These are phyloP conservation scores for Dinocampus coccinellae DNA, from an alignment of 2,888 invertebrate species.

Conservation along the genomic window DNA sequence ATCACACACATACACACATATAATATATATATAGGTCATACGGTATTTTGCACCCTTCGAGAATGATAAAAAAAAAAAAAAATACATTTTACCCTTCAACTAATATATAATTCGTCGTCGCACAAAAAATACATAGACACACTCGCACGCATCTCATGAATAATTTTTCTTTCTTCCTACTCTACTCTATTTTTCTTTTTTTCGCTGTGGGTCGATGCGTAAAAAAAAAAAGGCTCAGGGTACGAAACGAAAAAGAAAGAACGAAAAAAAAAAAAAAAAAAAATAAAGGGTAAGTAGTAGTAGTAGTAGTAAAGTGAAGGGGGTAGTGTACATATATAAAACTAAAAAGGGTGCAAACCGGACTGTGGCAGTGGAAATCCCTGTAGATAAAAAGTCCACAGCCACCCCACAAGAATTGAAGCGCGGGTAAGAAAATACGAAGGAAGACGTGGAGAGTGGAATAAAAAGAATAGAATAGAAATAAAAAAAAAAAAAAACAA, in stretches of 20 bases:
- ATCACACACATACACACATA: too few relatives aligned
- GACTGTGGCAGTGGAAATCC: slow-evolving; percentile 64
- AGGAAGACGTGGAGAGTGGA: slow-evolving; percentile 39
- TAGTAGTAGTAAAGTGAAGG: slow-evolving; percentile 41
- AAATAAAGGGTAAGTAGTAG: background rate
- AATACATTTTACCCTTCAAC: slow-evolving; percentile 6
- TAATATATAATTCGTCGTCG: slow-evolving; percentile 18
- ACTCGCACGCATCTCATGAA: slow-evolving; percentile 61
- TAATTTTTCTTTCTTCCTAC: slow-evolving; percentile 53
- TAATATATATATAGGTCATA: background rate
- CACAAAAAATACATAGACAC: background rate
- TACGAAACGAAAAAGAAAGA: too few relatives aligned
- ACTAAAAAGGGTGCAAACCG: slow-evolving; percentile 63
- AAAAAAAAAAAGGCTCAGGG: slow-evolving; percentile 30
- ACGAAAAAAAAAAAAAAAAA: slow-evolving; percentile 18
- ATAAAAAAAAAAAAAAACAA: too few relatives aligned
- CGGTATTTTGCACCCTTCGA: background rate
- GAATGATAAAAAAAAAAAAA: slow-evolving; percentile 16
- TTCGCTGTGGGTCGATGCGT: slow-evolving; percentile 43
- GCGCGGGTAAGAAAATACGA: slow-evolving; percentile 37
- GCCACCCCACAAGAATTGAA: slow-evolving; percentile 41
- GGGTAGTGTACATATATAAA: slow-evolving; percentile 54
- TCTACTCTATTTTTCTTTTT: background rate
- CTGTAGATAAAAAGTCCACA: slow-evolving; percentile 64
- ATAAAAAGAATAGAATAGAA: slow-evolving; percentile 38